Evolutionary conservation across 2,797 vertebrate genomes (phyloP), one percentile per base, ranked within the genome.

Genomic region (Sebastes itinus): DNA sequence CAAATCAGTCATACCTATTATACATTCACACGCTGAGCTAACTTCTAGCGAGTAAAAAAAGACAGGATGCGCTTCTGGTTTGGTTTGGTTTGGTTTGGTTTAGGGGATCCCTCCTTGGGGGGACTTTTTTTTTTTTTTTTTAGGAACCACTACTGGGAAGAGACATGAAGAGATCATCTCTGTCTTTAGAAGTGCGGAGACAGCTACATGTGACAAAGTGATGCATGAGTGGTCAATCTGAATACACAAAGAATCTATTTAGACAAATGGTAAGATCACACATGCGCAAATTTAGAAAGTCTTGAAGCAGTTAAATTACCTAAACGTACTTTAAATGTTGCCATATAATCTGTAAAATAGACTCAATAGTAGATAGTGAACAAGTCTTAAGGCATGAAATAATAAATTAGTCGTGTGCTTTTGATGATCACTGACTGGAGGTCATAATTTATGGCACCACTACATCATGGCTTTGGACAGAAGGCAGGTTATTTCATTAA

Each of bases 1-100:
- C 86, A 91, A 82, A 89, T 81, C 81, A 87, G 79, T 86, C 87
- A 89, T 83, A 87, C 58, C 49, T 70, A 72, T 83, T 83, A 75
- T 46, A 58, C 67, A 68, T 74, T 42, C 75, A 85, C 84, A 66
- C 49, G 20, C 75, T 75, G 77, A 4, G 46, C 33, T 60, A 55
- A 72, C 77, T 83, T 81, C 66, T 32, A 62, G 64, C 16, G 32
- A 70, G 69, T 6, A 11, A 28, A 78, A 42, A 77, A 32, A 30
- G 55, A 46, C 38, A 61, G 27, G 27, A 68, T 30, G 23, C 13
- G 60, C 27, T 62, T 58, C 35, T 77, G 18, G 5, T 52, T 38
- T 0, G 35, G 35, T 33, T 33, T 32, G 30, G 30, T 30, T 30
- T 20, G 70, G 28, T 52, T 52, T 52, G 18, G 20, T 46, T 69